phyloP scores from a whole-genome alignment of 2,797 vertebrate genomes.

The Peromyscus melanophrys region DNA sequence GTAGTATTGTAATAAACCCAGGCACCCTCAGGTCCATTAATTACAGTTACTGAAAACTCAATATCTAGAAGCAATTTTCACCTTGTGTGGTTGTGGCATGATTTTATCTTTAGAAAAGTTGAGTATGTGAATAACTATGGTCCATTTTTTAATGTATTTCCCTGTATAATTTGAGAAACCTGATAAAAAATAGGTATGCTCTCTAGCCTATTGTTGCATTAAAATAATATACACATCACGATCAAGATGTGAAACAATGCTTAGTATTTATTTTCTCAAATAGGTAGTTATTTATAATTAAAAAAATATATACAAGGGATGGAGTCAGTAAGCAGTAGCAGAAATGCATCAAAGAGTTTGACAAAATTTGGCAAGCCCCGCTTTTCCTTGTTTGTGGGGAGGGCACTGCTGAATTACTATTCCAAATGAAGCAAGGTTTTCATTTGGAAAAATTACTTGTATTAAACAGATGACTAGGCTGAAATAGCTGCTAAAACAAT shows the following conservation, averaged over 20 bases:
- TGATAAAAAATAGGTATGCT: conserved; percentile 2
- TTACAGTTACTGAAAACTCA: conserved; percentile 59
- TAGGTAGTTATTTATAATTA: not conserved
- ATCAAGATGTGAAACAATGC: conserved; percentile 35
- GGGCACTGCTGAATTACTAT: conserved; percentile 54
- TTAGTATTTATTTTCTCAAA: conserved; percentile 11
- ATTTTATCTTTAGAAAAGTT: conserved; percentile 62
- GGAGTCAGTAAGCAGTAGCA: conserved; percentile 4
- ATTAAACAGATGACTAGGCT: conserved; percentile 79
- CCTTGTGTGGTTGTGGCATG: conserved; percentile 1
- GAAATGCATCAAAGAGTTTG: conserved; percentile 16
- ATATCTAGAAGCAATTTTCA: conserved; percentile 53
- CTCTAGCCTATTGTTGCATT: conserved; percentile 16
- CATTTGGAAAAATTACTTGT: conserved; percentile 77
- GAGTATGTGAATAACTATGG: not conserved
- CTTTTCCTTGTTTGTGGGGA: conserved; percentile 63
- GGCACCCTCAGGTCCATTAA: not conserved
- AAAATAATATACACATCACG: conserved; percentile 8
- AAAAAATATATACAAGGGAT: conserved; percentile 11
- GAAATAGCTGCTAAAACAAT: conserved; percentile 74
- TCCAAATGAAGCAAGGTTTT: conserved; percentile 67
- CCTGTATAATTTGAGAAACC: conserved; percentile 19
- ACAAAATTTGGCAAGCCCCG: conserved; percentile 47
- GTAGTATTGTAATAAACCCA: conserved; percentile 53
- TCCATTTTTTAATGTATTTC: not conserved